These are phyloP conservation scores for Oryzias sinensis DNA, from an alignment of 2,797 vertebrate species.

Conservation along the genomic window DNA sequence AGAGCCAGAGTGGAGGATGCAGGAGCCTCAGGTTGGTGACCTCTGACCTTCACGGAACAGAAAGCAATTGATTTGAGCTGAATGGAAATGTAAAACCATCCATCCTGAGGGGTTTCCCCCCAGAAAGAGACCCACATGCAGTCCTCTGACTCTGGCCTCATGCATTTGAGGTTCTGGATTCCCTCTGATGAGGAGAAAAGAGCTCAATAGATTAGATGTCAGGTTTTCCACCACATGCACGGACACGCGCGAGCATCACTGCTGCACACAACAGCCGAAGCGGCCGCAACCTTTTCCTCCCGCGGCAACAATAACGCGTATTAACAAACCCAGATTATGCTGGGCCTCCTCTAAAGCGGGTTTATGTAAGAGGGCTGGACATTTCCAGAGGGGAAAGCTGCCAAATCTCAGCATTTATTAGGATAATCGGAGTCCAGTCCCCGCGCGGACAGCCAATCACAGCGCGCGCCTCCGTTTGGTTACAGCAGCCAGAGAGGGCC, in stretches of 20 bases:
- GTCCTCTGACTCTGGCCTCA: no score
- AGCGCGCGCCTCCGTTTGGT: conserved; percentile 9
- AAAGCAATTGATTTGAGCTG: no score
- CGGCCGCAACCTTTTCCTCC: conserved; percentile 1
- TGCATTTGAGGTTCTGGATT: no score
- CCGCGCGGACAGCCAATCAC: conserved; percentile 28
- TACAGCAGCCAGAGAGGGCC: conserved; percentile 2
- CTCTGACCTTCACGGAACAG: no score
- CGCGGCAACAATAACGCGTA: conserved; percentile 21
- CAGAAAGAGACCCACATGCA: no score
- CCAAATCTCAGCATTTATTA: conserved; percentile 49
- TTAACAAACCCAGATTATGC: conserved; percentile 30
- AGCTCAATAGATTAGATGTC: no score
- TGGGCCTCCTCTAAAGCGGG: conserved; percentile 28
- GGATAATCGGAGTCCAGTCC: conserved; percentile 53
- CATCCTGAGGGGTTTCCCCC: no score
- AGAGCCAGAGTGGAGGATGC: no score
- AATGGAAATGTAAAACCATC: no score
- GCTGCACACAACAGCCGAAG: conserved; percentile 1
- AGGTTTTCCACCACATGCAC: no score
- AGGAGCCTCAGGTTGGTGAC: no score
- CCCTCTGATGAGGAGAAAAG: no score
- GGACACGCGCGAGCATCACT: not conserved
- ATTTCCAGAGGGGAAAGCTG: conserved; percentile 31
- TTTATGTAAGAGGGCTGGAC: conserved; percentile 53